Conservation (phyloP, 2,888 invertebrate genomes). For the Ornithoptera priamus region DNA sequence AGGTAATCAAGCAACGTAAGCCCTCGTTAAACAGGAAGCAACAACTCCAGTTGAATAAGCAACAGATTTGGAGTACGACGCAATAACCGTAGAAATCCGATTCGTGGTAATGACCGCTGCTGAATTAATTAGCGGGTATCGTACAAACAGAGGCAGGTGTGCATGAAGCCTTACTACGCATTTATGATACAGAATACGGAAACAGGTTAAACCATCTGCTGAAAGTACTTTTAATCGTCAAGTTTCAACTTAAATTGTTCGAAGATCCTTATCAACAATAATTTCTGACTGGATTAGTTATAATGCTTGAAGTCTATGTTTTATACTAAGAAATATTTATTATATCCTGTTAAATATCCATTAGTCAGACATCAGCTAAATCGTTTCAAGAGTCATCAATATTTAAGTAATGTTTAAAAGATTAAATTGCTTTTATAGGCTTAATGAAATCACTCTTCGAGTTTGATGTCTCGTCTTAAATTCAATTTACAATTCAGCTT, state of each 20-base stretch:
- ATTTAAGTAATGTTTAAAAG: slow-evolving; percentile 16
- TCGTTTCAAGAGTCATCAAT: slow-evolving; percentile 12
- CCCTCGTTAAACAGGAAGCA: slow-evolving; percentile 46
- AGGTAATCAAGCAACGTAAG: slow-evolving; percentile 41
- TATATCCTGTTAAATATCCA: not conserved
- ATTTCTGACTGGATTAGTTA: too few relatives aligned
- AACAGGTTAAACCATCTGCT: slow-evolving; percentile 57
- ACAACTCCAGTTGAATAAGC: slow-evolving; percentile 44
- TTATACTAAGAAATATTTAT: not conserved
- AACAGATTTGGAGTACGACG: slow-evolving; percentile 50
- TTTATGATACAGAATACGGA: slow-evolving; percentile 58
- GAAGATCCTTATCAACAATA: not conserved
- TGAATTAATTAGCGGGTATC: slow-evolving; percentile 71
- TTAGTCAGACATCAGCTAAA: not conserved
- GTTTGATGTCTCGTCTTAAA: slow-evolving; percentile 73
- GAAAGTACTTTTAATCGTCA: slow-evolving; percentile 44
- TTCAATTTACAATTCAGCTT: slow-evolving; percentile 77
- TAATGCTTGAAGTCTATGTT: not conserved
- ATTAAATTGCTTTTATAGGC: slow-evolving; percentile 16
- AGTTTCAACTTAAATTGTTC: slow-evolving; percentile 32
- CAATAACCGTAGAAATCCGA: slow-evolving; percentile 60
- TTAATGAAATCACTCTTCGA: slow-evolving; percentile 71
- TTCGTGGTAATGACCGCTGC: slow-evolving; percentile 58
- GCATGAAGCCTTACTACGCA: slow-evolving; percentile 62
- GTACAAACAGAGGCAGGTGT: slow-evolving; percentile 62